These are phyloP conservation scores for Empidonax traillii DNA, from an alignment of 2,113 vertebrate genomes.

Conservation along the genomic window DNA sequence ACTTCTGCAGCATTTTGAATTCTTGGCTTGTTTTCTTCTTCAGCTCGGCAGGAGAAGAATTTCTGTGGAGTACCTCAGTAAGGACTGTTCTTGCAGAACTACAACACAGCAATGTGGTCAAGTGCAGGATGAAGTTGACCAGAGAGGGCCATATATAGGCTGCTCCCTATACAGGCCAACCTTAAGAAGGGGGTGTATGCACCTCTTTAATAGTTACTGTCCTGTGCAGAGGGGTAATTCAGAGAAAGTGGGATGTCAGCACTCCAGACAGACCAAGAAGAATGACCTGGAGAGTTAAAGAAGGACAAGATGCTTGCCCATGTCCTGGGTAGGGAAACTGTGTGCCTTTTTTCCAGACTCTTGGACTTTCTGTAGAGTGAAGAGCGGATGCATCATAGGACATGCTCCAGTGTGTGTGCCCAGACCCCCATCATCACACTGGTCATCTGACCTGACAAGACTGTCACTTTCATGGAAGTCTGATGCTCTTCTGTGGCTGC, in stretches of 20 bases:
- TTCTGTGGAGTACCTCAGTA: background rate
- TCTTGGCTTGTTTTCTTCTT: background rate
- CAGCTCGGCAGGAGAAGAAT: background rate
- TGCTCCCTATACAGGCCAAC: background rate
- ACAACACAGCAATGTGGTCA: background rate
- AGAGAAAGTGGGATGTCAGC: background rate
- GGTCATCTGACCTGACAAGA: background rate
- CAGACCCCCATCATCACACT: background rate
- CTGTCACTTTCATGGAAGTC: background rate
- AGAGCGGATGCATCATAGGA: background rate
- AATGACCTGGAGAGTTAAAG: background rate
- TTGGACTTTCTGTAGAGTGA: background rate
- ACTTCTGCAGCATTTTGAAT: background rate
- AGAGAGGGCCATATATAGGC: background rate
- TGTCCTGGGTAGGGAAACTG: too few relatives aligned
- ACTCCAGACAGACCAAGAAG: background rate
- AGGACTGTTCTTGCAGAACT: background rate
- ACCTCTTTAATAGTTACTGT: fast-evolving
- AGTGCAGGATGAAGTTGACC: background rate
- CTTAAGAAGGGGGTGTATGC: fast-evolving
- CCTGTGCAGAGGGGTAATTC: background rate
- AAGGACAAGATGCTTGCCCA: fast-evolving
- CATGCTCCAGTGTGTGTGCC: background rate
- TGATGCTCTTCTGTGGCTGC: background rate
- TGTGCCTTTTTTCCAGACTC: background rate